A percentile compares a stretch with the other conserved stretches of the same genome.
These are phyloP conservation scores for Disparrhopalites patrizii DNA, from an alignment of 2,888 invertebrate species.

Conservation along the genomic window DNA sequence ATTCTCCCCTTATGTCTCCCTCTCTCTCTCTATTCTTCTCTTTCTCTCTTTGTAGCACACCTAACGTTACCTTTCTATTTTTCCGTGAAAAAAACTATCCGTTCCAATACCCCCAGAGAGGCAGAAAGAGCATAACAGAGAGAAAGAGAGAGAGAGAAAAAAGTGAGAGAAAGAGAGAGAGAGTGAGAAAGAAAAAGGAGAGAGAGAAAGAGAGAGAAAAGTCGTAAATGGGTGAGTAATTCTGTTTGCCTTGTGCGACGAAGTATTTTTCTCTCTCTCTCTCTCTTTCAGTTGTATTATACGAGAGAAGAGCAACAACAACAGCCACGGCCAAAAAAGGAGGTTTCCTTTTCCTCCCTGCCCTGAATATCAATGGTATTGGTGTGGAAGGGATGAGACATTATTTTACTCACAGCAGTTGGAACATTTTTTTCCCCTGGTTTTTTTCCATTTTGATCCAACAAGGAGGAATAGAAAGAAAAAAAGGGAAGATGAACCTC, in stretches of 20 bases:
- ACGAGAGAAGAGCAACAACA: too few species aligned
- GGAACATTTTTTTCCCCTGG: not conserved
- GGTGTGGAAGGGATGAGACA: not conserved
- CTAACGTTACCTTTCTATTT: too few species aligned
- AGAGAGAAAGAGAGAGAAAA: not conserved
- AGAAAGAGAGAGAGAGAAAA: not conserved
- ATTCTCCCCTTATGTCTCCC: not conserved
- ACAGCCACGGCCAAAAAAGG: too few species aligned
- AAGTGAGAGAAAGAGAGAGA: not conserved
- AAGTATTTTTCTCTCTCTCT: not conserved
- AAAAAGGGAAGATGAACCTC: too few species aligned
- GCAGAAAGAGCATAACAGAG: not conserved
- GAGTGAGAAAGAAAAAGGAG: not conserved
- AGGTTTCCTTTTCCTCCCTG: not conserved
- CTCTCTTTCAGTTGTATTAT: not conserved
- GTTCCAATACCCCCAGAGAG: not conserved
- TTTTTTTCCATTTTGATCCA: not conserved
- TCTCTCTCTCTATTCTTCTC: not conserved
- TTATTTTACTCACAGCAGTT: not conserved
- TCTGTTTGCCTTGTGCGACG: not conserved
- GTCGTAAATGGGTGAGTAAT: constrained; percentile 9
- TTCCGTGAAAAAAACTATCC: not conserved
- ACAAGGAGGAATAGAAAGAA: too few species aligned
- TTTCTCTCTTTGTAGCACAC: not conserved
- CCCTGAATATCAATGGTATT: constrained; percentile 3